Conservation (phyloP, 2,888 invertebrate genomes). For the Dermolepida albohirtum region DNA sequence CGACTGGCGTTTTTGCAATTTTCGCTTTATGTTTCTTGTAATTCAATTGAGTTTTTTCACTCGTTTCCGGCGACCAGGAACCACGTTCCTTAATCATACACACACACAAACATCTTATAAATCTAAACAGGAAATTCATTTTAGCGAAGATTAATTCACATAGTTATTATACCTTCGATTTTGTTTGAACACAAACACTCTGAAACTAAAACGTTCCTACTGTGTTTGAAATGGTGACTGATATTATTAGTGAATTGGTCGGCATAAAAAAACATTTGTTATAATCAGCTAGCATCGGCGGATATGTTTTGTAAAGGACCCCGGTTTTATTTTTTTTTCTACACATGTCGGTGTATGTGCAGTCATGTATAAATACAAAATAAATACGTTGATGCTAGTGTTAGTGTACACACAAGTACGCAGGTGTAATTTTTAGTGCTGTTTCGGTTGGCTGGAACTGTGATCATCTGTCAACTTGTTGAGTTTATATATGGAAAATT, state of each 20-base stretch:
- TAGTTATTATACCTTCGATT: background rate
- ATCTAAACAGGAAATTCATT: constrained; percentile 48
- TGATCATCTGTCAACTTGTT: too few species aligned
- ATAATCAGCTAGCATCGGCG: constrained; percentile 43
- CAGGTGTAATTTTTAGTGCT: constrained; percentile 7
- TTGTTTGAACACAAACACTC: too few species aligned
- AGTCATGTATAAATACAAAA: constrained; percentile 40
- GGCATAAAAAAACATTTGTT: constrained; percentile 44
- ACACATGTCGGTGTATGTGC: constrained; percentile 31
- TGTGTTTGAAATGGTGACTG: constrained; percentile 37
- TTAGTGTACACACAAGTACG: constrained; percentile 3
- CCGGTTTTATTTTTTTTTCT: constrained; percentile 30
- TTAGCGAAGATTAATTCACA: constrained; percentile 9
- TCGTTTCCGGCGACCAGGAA: constrained; percentile 57
- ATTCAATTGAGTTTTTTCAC: constrained; percentile 39
- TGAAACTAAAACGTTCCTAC: constrained; percentile 7
- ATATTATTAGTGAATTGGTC: constrained; percentile 36
- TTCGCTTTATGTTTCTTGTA: constrained; percentile 46
- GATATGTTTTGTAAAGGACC: constrained; percentile 47
- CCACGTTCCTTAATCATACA: constrained; percentile 58
- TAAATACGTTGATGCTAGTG: constrained; percentile 11
- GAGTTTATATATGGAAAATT: too few species aligned
- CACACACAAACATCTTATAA: constrained; percentile 58
- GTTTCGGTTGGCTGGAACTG: too few species aligned
- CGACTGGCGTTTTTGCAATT: constrained; percentile 43